Evolutionary conservation across 2,113 vertebrate genomes (phyloP).

Genomic region (Rhizomys pruinosus): DNA sequence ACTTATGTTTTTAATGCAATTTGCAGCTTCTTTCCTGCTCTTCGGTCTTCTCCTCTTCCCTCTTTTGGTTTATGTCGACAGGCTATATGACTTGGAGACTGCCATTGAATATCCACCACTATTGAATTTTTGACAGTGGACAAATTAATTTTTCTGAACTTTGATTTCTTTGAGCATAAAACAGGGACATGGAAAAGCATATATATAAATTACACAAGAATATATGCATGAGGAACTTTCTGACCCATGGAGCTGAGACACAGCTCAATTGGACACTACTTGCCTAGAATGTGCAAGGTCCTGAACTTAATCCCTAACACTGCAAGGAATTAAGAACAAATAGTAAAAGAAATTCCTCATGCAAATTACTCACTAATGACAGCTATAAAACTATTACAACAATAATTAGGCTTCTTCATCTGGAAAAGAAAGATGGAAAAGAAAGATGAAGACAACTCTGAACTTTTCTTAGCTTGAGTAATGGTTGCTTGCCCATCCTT

Average conservation of each 20-base stretch:
- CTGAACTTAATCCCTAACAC: neutral
- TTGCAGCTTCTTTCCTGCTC: neutral
- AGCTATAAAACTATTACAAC: conserved; percentile 15
- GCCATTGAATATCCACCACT: neutral
- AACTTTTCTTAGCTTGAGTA: conserved; percentile 19
- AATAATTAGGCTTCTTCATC: conserved; percentile 31
- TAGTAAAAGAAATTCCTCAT: neutral
- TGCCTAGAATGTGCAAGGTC: neutral
- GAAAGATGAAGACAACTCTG: neutral
- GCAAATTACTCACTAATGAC: neutral
- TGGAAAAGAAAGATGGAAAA: conserved; percentile 22
- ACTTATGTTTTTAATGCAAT: neutral
- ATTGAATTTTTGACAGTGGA: neutral
- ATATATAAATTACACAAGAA: conserved; percentile 18
- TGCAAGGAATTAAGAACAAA: neutral
- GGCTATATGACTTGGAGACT: neutral
- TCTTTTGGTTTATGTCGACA: no score
- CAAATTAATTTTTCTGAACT: conserved; percentile 1
- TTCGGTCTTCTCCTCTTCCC: neutral
- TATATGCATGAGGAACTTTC: neutral
- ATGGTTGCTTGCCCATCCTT: neutral
- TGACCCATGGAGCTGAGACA: neutral
- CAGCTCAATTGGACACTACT: neutral
- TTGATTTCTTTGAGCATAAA: conserved; percentile 41
- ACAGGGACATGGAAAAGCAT: neutral